Conservation (phyloP, 1,140 invertebrate genomes). For the Trichoplusia ni region DNA sequence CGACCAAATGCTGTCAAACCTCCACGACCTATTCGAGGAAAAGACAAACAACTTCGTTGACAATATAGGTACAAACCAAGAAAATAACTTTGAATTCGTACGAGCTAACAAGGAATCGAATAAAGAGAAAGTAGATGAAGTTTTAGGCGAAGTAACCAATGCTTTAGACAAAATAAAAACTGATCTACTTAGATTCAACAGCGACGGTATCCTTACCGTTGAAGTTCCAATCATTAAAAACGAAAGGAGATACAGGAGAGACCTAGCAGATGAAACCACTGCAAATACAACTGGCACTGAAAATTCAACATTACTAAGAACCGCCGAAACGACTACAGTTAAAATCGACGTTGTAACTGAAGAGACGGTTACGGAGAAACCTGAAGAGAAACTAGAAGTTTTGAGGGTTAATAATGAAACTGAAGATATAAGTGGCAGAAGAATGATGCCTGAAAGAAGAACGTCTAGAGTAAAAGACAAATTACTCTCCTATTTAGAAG, state of each 20-base stretch:
- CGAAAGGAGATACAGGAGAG: background rate
- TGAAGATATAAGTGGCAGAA: background rate
- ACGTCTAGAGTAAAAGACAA: slow-evolving; percentile 38
- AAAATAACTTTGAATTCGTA: too few species aligned
- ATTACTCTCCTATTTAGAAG: slow-evolving; percentile 48
- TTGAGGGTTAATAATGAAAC: background rate
- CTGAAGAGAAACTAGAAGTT: background rate
- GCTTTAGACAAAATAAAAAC: background rate
- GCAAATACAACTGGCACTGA: background rate
- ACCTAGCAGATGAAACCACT: background rate
- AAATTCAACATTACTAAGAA: background rate
- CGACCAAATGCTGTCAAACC: too few species aligned
- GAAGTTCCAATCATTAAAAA: background rate
- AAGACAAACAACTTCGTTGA: too few species aligned
- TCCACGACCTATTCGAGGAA: too few species aligned
- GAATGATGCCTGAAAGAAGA: slow-evolving; percentile 8
- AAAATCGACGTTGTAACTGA: background rate
- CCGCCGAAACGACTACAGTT: background rate
- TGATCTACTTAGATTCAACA: background rate
- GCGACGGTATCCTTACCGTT: background rate
- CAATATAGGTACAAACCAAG: too few species aligned
- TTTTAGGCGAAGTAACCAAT: background rate
- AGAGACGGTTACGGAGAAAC: too few species aligned
- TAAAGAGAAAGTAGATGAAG: background rate
- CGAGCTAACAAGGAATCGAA: background rate